phyloP scores from a whole-genome alignment of 2,888 invertebrate genomes.

The Arrhopalites spinosus region DNA sequence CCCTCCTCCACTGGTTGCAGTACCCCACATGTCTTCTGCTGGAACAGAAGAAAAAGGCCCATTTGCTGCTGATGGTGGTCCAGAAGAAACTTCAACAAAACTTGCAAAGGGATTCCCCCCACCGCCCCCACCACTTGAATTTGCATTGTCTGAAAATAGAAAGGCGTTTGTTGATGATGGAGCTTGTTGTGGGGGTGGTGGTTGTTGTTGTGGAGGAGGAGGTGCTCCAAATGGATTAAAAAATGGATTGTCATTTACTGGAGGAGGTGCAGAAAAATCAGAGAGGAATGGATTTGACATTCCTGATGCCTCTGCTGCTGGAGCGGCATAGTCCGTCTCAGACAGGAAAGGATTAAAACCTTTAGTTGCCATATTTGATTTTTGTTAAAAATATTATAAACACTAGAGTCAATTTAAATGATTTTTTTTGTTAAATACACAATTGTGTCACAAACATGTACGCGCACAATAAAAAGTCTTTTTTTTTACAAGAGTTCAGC shows the following conservation, averaged over 20 bases:
- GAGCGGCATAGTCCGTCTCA: conserved; percentile 60
- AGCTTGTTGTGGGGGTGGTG: not conserved
- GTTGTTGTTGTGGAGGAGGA: conserved; percentile 24
- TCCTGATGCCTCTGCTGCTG: conserved; percentile 49
- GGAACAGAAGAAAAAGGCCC: conserved; percentile 57
- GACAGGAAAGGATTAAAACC: conserved; percentile 68
- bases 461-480: not conserved
- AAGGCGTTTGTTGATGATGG: conserved; percentile 16
- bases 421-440: no score
- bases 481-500: conserved; percentile 60
- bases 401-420: not conserved
- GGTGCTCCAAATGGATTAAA: conserved; percentile 34
- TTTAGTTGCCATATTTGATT: conserved; percentile 36
- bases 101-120: conserved; percentile 37
- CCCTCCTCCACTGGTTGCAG: conserved; percentile 64
- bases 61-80: conserved; percentile 34
- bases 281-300: conserved; percentile 51
- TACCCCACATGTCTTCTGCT: conserved; percentile 54
- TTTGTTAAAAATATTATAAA: not conserved
- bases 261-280: conserved; percentile 33
- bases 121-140: not conserved
- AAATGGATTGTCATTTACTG: conserved; percentile 34
- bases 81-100: conserved; percentile 44
- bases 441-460: no score
- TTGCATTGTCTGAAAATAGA: conserved; percentile 16